Evolutionary conservation across 2,888 invertebrate species (phyloP), one percentile per base, ranked within the genome.

Genomic region (Nephrotoma flavescens): DNA sequence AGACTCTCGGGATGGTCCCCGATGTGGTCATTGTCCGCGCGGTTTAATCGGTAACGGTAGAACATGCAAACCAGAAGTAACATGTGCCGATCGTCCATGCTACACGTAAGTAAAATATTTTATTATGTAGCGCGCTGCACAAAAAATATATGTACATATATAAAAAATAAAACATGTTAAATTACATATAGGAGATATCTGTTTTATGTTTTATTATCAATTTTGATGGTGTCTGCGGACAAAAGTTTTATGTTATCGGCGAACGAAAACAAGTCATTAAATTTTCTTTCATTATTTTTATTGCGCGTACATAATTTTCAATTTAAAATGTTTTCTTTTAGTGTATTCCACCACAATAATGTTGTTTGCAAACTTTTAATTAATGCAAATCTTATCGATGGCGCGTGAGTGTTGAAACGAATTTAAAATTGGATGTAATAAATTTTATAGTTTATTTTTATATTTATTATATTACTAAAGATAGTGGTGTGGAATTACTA

Each of bases 21-120:
- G 94, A 41, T 97, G 97, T 89, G 97, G 96, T 0, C 90, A 94
- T 1, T 97, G 96, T 90, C 96, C 96, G 0, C 90, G 92, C 7
- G 96, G 96, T 19, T 95, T 93, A 90, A 92, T 94, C 83, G 97
- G 97, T 1, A 95, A 97, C 90, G 97, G 97, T 11, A 92, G 93
- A 87, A 92, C 92, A 41, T 98, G 98, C 90, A 93, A 91, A 57
- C 95, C 95, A 86, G 93, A 94, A 87, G 92, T 93, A n/a, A 95
- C 93, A 4, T 97, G 93, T 91, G 93, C 91, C 88, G 95, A 93
- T 89, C 91, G 93, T 86, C 95, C 95, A 12, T 96, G 96, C 89
- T 95, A 92, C 90, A 92, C 92, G 90, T 93, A 93, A 89, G 93
- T 92, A 12, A 7, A 19, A 45, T 85, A 85, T 45, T 45, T 19